Conservation (phyloP, 2,797 vertebrate species). For the Enteromius anoplus region DNA sequence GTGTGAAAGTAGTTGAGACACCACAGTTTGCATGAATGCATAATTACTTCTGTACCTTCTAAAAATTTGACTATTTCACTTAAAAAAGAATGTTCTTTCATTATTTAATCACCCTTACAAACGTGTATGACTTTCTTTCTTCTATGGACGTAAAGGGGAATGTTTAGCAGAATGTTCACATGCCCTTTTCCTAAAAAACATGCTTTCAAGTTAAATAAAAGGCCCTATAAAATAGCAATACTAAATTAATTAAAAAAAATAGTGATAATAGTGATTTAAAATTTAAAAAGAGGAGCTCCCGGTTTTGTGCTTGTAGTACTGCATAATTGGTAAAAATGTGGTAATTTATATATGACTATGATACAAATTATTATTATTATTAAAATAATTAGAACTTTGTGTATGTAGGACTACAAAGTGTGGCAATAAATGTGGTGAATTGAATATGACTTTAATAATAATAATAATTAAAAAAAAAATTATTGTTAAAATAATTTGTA, state of each 20-base stretch:
- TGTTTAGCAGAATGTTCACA: not conserved
- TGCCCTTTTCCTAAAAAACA: not conserved
- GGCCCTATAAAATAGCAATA: not conserved
- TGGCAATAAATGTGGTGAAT: no score
- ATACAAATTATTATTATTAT: not conserved
- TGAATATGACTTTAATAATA: not conserved
- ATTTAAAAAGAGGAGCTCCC: not conserved
- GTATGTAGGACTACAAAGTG: no score
- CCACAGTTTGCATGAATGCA: not conserved
- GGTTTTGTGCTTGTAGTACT: not conserved
- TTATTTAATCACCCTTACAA: not conserved
- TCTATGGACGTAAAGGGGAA: not conserved
- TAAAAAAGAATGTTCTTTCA: not conserved
- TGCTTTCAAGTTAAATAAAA: not conserved
- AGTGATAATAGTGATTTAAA: not conserved
- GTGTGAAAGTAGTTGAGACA: constrained; percentile 27
- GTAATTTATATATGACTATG: not conserved
- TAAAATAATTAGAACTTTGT: no score
- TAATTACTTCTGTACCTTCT: not conserved
- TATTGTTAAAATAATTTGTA: not conserved
- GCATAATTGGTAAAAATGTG: not conserved
- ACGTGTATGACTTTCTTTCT: not conserved
- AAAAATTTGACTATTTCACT: not conserved
- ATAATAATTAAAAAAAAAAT: not conserved
- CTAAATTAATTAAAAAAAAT: not conserved